Conservation (phyloP, 1,140 invertebrate genomes). For the Panulirus ornatus region DNA sequence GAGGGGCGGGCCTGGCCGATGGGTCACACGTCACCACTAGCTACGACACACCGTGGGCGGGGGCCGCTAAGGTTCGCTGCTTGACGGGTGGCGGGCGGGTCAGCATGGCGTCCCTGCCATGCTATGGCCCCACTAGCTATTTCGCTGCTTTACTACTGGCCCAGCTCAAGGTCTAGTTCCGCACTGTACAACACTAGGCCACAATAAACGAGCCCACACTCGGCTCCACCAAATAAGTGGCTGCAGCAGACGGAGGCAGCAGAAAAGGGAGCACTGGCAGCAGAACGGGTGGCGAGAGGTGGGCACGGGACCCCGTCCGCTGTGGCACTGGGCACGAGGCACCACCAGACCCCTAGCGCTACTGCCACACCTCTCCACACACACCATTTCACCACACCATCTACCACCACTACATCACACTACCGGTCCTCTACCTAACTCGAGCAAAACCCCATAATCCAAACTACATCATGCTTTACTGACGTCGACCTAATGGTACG, state of each 20-base stretch:
- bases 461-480: no score
- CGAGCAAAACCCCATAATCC: no score
- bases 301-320: conserved; percentile 58
- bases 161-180: no score
- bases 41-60: background rate
- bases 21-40: conserved; percentile 34
- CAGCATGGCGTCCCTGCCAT: conserved; percentile 47
- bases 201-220: background rate
- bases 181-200: background rate
- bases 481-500: no score
- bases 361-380: conserved; percentile 45
- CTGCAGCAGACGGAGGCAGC: no score
- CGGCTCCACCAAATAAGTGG: background rate
- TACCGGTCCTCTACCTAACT: background rate
- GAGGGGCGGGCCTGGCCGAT: background rate
- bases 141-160: no score
- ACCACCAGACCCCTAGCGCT: conserved; percentile 55
- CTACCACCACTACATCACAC: background rate
- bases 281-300: conserved; percentile 21
- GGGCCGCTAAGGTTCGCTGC: conserved; percentile 11
- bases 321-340: conserved; percentile 63
- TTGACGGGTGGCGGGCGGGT: conserved; percentile 19
- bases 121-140: background rate
- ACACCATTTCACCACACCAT: background rate
- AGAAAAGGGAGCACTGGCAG: background rate